phyloP scores from a whole-genome alignment of 2,888 invertebrate species.

The Drosophila multiciliata region DNA sequence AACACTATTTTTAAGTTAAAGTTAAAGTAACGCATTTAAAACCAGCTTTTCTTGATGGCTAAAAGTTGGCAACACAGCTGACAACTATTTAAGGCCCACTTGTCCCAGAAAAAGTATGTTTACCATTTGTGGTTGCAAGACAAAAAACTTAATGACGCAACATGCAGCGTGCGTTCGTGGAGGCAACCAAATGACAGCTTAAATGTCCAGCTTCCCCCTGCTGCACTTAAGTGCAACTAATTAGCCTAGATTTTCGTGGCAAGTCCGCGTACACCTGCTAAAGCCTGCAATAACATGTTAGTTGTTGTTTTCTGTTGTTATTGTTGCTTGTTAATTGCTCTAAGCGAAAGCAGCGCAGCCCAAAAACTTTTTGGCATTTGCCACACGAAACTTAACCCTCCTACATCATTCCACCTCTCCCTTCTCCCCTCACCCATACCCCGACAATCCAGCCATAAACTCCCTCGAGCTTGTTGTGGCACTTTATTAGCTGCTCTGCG shows the following conservation, averaged over 20 bases:
- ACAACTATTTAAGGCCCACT: constrained; percentile 52
- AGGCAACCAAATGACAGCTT: constrained; percentile 56
- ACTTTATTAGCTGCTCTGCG: constrained; percentile 62
- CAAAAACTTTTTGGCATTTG: constrained; percentile 53
- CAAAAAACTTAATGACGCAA: constrained; percentile 20
- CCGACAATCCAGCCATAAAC: not conserved
- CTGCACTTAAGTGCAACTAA: constrained; percentile 70
- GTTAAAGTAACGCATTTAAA: not conserved
- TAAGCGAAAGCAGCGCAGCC: constrained; percentile 42
- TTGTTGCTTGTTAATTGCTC: constrained; percentile 40
- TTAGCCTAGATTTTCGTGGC: constrained; percentile 70
- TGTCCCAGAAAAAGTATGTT: constrained; percentile 53
- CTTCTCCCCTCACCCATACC: too few relatives aligned
- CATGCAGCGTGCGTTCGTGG: constrained; percentile 1
- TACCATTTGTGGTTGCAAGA: constrained; percentile 54
- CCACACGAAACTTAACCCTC: constrained; percentile 11
- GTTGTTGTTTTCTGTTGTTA: constrained; percentile 19
- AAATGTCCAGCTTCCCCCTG: constrained; percentile 23
- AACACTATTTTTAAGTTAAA: not conserved
- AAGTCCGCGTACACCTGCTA: constrained; percentile 64
- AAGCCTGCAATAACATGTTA: constrained; percentile 41
- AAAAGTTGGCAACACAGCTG: constrained; percentile 13
- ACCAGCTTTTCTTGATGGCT: too few relatives aligned
- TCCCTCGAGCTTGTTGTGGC: constrained; percentile 38
- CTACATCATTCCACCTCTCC: not conserved